Conservation (phyloP, 2,797 vertebrate genomes). For the Sebastes aleutianus region DNA sequence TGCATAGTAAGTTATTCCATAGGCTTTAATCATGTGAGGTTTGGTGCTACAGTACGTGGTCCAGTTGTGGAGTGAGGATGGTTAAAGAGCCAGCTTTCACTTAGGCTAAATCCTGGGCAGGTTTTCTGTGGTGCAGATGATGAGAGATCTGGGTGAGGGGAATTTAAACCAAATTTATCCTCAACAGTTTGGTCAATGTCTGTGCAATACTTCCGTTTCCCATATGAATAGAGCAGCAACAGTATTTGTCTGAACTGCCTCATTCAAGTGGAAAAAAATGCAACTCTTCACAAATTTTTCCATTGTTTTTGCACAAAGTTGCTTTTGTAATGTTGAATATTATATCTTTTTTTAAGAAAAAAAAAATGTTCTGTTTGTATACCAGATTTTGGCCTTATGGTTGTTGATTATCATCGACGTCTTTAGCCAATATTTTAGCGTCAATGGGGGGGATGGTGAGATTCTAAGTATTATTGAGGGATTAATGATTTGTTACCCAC, state of each 20-base stretch:
- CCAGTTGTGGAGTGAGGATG: neutral
- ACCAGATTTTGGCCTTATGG: neutral
- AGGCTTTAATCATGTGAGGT: neutral
- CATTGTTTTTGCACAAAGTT: conserved; percentile 42
- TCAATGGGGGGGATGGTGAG: neutral
- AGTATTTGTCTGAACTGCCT: neutral
- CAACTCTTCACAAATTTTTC: neutral
- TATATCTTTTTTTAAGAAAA: neutral
- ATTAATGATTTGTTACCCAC: neutral
- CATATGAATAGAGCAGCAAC: conserved; percentile 1
- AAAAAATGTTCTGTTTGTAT: conserved; percentile 1
- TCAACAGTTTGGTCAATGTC: conserved; percentile 5
- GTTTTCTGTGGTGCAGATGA: conserved; percentile 10
- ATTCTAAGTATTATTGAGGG: neutral
- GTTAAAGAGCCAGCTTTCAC: neutral
- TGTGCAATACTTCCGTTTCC: conserved; percentile 55
- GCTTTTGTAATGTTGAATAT: conserved; percentile 27
- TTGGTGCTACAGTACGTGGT: neutral
- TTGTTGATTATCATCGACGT: neutral
- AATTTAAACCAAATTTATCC: neutral
- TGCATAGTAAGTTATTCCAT: conserved; percentile 26
- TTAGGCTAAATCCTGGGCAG: neutral
- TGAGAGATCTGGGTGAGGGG: neutral
- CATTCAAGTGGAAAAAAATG: conserved; percentile 5
- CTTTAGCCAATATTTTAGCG: neutral